Base-by-base conservation (phyloP, 1,140 invertebrate species). In the Orchestia grillus region DNA sequence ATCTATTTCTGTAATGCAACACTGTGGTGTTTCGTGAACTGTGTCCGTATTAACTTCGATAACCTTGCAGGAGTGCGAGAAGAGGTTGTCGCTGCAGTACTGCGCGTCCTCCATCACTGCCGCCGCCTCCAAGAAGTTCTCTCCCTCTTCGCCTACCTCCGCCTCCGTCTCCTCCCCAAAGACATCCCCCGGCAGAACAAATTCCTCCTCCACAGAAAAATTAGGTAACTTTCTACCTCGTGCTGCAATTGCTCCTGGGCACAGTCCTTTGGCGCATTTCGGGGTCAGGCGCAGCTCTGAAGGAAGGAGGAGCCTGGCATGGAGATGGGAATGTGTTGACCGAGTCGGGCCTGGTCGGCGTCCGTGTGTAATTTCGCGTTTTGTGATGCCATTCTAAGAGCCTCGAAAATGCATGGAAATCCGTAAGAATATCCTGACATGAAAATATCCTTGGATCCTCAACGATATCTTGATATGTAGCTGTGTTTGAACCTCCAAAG, bases 91-190 rank as follows among this genome's bases (percentile, higher is more conserved):
- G 40, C 44, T 44, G 44, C 92, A 94, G 40, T 94, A 44, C 92
- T 47, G 36, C 92, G 41, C 92, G 43, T 94, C 92, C 19, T 45
- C 44, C 92, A 94, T 44, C 44, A 40, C 8, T 19, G 92, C 8
- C 40, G 92, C 92, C 43, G 92, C 92, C 36, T 94, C 92, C 44
- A 94, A 94, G 36, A 94, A 94, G 44, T 94, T 44, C 47, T 96
- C 44, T 23, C 23, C 47, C 62, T 57, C 47, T 15, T 28, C 95
- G 8, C 42, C 47, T 41, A 4, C 95, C 57, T 41, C 42, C 62
- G 19, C 95, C 42, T 19, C 88, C 40, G 4, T 19, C 57, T 42
- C 42, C 41, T 53, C 53, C 6, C 0, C 41, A 11, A 87, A 45
- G 36, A 45, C 95, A 6, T 96, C 19, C 1, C 53, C 77, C 42